phyloP scores from a whole-genome alignment of 2,797 vertebrate species.

The Xenentodon cancila region DNA sequence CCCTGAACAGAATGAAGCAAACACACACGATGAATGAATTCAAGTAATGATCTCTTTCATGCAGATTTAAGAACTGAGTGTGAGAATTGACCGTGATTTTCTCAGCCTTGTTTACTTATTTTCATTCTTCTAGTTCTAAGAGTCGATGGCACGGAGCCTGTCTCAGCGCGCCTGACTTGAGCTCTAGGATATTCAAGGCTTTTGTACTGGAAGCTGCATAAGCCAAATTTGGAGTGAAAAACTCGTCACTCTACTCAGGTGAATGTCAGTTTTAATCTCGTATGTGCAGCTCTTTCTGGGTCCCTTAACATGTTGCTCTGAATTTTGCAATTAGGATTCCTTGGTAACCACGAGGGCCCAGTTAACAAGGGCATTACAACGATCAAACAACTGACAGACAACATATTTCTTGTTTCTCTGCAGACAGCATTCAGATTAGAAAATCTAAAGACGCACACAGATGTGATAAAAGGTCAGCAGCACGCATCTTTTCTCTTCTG shows the following conservation, averaged over 20 bases:
- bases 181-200: constrained; percentile 54
- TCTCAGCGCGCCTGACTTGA: constrained; percentile 8
- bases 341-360: constrained; percentile 9
- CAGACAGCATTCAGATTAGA: too few species aligned
- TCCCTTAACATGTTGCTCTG: constrained; percentile 1
- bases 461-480: too few species aligned
- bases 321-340: constrained; percentile 27
- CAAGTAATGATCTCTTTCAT: too few species aligned
- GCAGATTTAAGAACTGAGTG: too few species aligned
- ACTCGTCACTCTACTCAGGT: constrained; percentile 40
- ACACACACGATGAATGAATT: too few species aligned
- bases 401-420: too few species aligned
- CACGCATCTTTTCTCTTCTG: too few species aligned
- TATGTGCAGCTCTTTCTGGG: constrained; percentile 31
- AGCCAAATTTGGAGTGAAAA: constrained; percentile 35
- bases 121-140: constrained; percentile 62
- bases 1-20: too few species aligned
- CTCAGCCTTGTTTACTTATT: constrained; percentile 50
- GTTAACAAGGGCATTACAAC: too few species aligned
- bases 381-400: neutral
- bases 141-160: constrained; percentile 37
- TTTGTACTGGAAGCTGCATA: constrained; percentile 17
- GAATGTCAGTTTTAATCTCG: constrained; percentile 55
- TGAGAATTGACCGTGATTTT: too few species aligned
- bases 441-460: too few species aligned